Evolutionary conservation across 2,113 vertebrate genomes (phyloP), one percentile per base, ranked within the genome.

Genomic region (Nipponia nippon): DNA sequence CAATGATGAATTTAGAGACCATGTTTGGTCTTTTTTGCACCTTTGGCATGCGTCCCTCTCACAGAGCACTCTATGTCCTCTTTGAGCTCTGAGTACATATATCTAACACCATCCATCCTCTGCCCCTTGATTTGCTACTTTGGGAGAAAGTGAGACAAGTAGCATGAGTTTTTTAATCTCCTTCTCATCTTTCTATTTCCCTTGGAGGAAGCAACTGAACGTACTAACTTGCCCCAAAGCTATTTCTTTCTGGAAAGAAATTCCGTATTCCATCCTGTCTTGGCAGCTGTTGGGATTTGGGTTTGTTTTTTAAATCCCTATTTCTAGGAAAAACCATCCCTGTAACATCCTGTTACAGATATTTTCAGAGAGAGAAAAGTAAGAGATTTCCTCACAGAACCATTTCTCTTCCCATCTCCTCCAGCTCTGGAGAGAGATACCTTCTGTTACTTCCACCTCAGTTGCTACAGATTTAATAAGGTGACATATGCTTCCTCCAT

Each of bases 391-490:
- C 59, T 92, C 81, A 70, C 30, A 79, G 83, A 93, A 82, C 34
- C 11, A 22, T 71, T 76, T 95, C 80, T 87, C n/a, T 86, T 93
- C 81, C 50, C n/a, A 11, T 95, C 32, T 87, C 65, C 91, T 96
- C 69, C 42, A 95, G 52, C 70, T 95, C 94, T 95, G 69, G 83
- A 92, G 88, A 85, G 85, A 90, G 52, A 75, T 75, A 89, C 95
- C 91, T 96, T 97, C 96, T 97, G 92, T 96, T 94, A 87, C 95
- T 95, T 97, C 83, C 83, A 93, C 83, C 80, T 94, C 86, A 91
- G 80, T 59, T 93, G 90, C 52, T 91, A 21, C 40, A 95, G 83
- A 95, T 91, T 97, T 97, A 94, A 97, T 96, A 95, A 92, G 67
- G 86, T 84, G 90, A 72, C 96, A 96, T 93, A 95, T 96, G 95